Evolutionary conservation across 2,888 invertebrate species (phyloP), one percentile per base, ranked within the genome.

Genomic region (Mactromeris polynyma): DNA sequence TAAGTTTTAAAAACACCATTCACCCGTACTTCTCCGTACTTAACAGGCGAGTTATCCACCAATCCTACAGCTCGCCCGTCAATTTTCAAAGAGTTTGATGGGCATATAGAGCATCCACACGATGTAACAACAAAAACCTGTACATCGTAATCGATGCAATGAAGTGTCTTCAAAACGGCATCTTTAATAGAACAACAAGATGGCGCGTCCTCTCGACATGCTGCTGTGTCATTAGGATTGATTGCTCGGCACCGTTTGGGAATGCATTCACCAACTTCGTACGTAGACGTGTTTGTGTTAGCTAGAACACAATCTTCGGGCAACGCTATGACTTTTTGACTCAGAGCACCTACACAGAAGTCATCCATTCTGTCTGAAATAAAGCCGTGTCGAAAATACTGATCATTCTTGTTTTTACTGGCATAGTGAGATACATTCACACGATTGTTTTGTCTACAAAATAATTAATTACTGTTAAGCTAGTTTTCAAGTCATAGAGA

Each of bases 181-280:
- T 83, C 83, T 58, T 46, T 46, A 9, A 26, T 42, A 4, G 64
- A 26, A 33, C 78, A 78, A 21, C 78, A 78, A 2, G 78, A 38
- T 1, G 17, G 7, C 1, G 40, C 40, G 17, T 19, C 40, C 1
- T 78, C 78, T 11, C 40, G 4, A 40, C 78, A 78, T 11, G 40
- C 17, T 14, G 9, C 40, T 2, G 6, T 40, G 0, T 36, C 6
- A 6, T 21, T 40, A 9, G 21, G n/a, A 1, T 21, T n/a, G n/a
- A 9, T 78, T 40, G n/a, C 1, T 40, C 78, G 64, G 26, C 83
- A 83, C 11, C 26, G 21, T 46, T 83, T 69, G 4, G 83, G 26
- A 2, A 83, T 69, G 73, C 83, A 83, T 54, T 83, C 83, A 11
- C 83, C 83, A 31, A 83, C 83, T 14, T 69, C 69, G 42, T 73